phyloP scores from a whole-genome alignment of 2,888 invertebrate species.

The Opisthograptis luteolata region DNA sequence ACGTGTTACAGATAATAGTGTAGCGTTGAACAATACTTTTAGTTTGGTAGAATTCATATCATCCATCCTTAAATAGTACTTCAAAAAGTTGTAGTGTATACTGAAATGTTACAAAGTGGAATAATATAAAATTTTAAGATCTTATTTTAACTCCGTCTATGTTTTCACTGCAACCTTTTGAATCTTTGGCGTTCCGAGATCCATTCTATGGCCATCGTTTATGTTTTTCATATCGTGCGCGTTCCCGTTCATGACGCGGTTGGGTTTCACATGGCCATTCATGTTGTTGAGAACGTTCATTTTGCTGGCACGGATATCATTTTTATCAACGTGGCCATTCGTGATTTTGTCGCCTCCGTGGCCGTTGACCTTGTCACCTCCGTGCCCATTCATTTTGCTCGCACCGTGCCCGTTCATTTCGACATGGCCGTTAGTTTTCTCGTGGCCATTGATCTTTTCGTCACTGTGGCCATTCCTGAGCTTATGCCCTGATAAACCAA shows the following conservation, averaged over 20 bases:
- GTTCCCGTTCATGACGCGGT: slow-evolving; percentile 44
- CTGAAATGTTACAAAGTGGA: slow-evolving; percentile 58
- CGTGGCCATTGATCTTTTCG: slow-evolving; percentile 46
- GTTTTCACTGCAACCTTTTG: slow-evolving; percentile 78
- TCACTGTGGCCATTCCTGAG: slow-evolving; percentile 46
- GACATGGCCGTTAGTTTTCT: slow-evolving; percentile 47
- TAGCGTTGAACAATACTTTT: slow-evolving; percentile 24
- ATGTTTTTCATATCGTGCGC: slow-evolving; percentile 47
- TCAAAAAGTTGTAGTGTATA: slow-evolving; percentile 41
- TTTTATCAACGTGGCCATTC: slow-evolving; percentile 42
- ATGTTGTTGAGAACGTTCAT: slow-evolving; percentile 41
- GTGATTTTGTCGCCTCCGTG: slow-evolving; percentile 41
- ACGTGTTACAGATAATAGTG: slow-evolving; percentile 25
- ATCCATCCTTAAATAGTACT: slow-evolving; percentile 32
- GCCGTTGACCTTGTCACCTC: slow-evolving; percentile 47
- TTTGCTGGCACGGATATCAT: slow-evolving; percentile 36
- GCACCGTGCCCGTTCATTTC: slow-evolving; percentile 40
- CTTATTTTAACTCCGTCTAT: slow-evolving; percentile 55
- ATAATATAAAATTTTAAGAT: slow-evolving; percentile 66
- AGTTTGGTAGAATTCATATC: slow-evolving; percentile 30
- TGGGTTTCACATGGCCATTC: slow-evolving; percentile 42
- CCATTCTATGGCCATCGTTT: slow-evolving; percentile 59
- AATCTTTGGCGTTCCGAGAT: slow-evolving; percentile 79
- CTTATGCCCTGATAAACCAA: slow-evolving; percentile 76
- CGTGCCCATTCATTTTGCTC: slow-evolving; percentile 46